phyloP scores from a whole-genome alignment of 2,888 invertebrate genomes.

The Aphidoletes aphidimyza region DNA sequence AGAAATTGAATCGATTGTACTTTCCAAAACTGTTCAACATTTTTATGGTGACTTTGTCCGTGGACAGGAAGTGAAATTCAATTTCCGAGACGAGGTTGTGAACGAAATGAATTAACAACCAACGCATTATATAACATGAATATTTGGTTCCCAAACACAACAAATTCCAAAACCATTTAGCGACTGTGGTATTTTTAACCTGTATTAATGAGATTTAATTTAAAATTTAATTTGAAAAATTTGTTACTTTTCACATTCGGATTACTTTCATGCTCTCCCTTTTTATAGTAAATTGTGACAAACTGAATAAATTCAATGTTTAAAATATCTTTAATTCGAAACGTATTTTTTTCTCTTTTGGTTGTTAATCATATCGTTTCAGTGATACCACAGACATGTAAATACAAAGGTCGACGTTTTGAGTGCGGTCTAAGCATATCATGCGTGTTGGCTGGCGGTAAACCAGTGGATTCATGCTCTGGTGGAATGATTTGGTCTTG shows the following conservation, averaged over 20 bases:
- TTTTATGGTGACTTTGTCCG: conserved; percentile 3
- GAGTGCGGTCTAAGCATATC: conserved; percentile 91
- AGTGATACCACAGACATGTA: conserved; percentile 91
- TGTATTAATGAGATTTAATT: background rate
- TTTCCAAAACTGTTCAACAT: background rate
- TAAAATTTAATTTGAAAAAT: background rate
- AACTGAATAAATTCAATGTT: too few relatives aligned
- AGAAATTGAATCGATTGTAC: background rate
- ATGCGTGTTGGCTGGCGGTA: conserved; percentile 87
- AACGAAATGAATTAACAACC: conserved; percentile 1
- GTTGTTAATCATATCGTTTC: too few relatives aligned
- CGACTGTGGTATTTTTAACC: too few relatives aligned
- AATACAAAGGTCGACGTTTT: conserved; percentile 86
- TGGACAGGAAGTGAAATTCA: conserved; percentile 27
- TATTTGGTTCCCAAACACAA: background rate
- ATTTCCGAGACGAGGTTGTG: conserved; percentile 1
- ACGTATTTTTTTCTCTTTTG: conserved; percentile 2
- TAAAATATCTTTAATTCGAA: too few relatives aligned
- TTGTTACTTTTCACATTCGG: too few relatives aligned
- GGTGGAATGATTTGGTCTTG: conserved; percentile 96
- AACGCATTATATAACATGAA: conserved; percentile 1
- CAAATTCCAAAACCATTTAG: background rate
- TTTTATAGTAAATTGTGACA: too few relatives aligned
- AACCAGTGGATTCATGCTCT: conserved; percentile 88
- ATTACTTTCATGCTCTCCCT: too few relatives aligned